A percentile compares a stretch with the other conserved stretches of the same genome.
phyloP scores from a whole-genome alignment of 2,113 vertebrate genomes.

The Bolborhynchus lineola region DNA sequence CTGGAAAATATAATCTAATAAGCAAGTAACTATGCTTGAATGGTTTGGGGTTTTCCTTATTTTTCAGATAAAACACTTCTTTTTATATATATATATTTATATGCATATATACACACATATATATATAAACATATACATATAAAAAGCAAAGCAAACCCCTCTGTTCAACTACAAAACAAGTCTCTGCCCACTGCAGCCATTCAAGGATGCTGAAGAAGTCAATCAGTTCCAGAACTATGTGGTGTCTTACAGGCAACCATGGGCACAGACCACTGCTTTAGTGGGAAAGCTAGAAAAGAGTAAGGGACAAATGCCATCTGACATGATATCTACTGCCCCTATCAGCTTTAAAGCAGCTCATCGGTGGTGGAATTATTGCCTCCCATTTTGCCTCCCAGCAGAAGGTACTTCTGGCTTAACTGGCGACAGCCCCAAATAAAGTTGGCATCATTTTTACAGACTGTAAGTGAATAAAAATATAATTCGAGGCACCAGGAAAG shows the following conservation, averaged over 20 bases:
- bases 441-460: not conserved
- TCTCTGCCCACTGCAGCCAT: not conserved
- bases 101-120: not conserved
- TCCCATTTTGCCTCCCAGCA: not conserved
- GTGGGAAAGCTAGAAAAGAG: not conserved
- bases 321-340: not conserved
- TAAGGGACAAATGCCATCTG: not conserved
- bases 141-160: not conserved
- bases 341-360: not conserved
- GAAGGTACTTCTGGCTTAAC: not conserved
- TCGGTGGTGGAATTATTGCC: not conserved
- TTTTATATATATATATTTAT: not conserved
- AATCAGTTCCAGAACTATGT: not conserved
- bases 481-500: not conserved
- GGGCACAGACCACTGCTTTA: not conserved
- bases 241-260: not conserved
- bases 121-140: not conserved
- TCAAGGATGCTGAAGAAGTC: not conserved
- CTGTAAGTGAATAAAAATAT: not conserved
- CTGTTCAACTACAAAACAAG: not conserved
- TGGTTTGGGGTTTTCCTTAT: not conserved
- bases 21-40: not conserved
- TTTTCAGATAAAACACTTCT: not conserved
- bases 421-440: not conserved
- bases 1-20: not conserved